These are phyloP conservation scores for Dendrophyllia cribrosa DNA, from an alignment of 64 coral and sea anemone genomes.

Conservation along the genomic window DNA sequence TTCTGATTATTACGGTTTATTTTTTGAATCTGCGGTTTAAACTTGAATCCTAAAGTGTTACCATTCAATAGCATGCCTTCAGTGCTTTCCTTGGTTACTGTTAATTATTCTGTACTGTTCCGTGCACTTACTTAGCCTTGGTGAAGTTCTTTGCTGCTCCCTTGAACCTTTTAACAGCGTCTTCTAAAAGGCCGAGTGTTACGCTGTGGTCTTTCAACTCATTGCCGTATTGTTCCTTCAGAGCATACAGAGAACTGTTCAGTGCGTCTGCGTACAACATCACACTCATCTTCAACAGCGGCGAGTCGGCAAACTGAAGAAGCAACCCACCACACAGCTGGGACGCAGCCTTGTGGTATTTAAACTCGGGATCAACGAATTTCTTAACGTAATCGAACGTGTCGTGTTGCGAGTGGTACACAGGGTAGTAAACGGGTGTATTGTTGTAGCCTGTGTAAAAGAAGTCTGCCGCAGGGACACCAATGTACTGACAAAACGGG, in stretches of 20 bases:
- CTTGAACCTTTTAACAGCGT: conserved; percentile 24
- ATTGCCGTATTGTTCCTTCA: conserved; percentile 8
- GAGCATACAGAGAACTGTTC: conserved; percentile 4
- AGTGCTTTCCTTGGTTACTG: too few species aligned
- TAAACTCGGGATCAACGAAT: conserved; percentile 80
- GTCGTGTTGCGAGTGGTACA: conserved; percentile 88
- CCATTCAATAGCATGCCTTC: too few species aligned
- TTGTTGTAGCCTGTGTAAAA: conserved; percentile 73
- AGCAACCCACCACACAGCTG: conserved; percentile 64
- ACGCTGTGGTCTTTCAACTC: neutral
- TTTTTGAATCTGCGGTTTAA: too few species aligned
- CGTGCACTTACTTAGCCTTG: neutral
- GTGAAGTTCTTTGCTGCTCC: conserved; percentile 19
- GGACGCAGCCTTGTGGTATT: conserved; percentile 69
- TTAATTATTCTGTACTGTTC: neutral
- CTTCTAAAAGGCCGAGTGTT: conserved; percentile 17
- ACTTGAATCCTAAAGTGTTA: too few species aligned
- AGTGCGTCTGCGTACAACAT: conserved; percentile 19
- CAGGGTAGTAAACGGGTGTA: conserved; percentile 67
- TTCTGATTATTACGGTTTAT: too few species aligned
- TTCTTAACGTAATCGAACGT: conserved; percentile 77
- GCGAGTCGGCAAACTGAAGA: conserved; percentile 43
- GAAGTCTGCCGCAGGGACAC: conserved; percentile 70
- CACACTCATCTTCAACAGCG: conserved; percentile 4
- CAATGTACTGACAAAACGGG: conserved; percentile 57